phyloP scores from a whole-genome alignment of 2,113 vertebrate genomes.

The Erpornis zantholeuca region DNA sequence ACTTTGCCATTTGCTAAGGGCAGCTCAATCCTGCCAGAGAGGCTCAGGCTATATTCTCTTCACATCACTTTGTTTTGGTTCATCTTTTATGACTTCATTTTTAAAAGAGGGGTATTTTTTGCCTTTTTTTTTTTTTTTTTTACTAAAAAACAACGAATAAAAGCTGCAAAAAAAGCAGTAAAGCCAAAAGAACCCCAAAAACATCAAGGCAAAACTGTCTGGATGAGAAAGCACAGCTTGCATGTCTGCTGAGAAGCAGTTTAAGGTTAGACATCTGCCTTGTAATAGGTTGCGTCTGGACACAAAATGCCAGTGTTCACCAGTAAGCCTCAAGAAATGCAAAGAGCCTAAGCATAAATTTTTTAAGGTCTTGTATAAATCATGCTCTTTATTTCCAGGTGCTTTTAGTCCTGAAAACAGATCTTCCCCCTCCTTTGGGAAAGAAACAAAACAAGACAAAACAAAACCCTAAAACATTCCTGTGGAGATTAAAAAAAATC shows the following conservation, averaged over 20 bases:
- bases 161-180: background rate
- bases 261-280: constrained; percentile 22
- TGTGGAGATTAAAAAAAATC: constrained; percentile 31
- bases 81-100: background rate
- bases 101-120: background rate
- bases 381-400: constrained; percentile 39
- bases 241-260: background rate
- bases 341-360: background rate
- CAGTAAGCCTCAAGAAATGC: constrained; percentile 12
- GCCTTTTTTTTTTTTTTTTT: too few relatives aligned
- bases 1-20: background rate
- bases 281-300: background rate
- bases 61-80: background rate
- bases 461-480: constrained; percentile 34
- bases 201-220: background rate
- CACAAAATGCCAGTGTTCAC: constrained; percentile 14
- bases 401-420: constrained; percentile 35
- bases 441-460: constrained; percentile 39
- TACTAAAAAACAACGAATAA: background rate
- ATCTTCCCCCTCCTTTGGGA: constrained; percentile 16
- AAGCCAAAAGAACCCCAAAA: background rate
- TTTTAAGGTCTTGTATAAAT: constrained; percentile 30
- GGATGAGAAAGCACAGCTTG: background rate
- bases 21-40: background rate
- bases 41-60: background rate